Evolutionary conservation across 1,140 invertebrate species (phyloP).

Genomic region (Panulirus ornatus): DNA sequence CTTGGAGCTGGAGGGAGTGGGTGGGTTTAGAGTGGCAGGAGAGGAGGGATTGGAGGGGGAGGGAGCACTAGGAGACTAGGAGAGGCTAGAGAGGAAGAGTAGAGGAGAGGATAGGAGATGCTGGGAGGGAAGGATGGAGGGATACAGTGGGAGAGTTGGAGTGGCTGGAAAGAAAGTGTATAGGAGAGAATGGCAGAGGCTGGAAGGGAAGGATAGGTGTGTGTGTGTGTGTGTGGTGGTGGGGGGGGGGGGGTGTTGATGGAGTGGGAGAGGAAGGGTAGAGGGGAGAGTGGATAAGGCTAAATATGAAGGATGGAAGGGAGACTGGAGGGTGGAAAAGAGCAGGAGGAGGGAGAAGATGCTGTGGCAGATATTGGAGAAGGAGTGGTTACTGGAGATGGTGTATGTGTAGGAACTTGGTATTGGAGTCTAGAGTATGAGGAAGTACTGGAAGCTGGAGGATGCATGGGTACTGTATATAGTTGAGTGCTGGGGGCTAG

Average conservation of each 20-base stretch:
- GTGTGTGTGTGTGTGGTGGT: too few relatives aligned
- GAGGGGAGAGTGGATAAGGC: background rate
- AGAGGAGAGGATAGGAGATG: background rate
- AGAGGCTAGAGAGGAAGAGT: background rate
- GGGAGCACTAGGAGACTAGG: too few relatives aligned
- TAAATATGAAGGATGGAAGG: background rate
- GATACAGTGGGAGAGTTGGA: background rate
- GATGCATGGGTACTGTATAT: too few relatives aligned
- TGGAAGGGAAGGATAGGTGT: too few relatives aligned
- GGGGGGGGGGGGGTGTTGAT: background rate
- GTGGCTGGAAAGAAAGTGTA: too few relatives aligned
- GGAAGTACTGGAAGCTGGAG: too few relatives aligned
- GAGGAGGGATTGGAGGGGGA: background rate
- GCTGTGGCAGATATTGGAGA: too few relatives aligned
- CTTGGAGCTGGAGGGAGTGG: background rate
- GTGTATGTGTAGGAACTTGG: too few relatives aligned
- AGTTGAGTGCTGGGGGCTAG: too few relatives aligned
- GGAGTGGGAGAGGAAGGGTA: background rate
- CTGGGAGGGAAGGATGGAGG: background rate
- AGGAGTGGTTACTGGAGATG: too few relatives aligned
- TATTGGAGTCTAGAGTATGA: too few relatives aligned
- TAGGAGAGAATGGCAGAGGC: background rate
- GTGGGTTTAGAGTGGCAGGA: background rate
- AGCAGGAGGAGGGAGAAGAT: background rate
- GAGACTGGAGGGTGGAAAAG: background rate